Base-by-base conservation (phyloP, 1,140 invertebrate genomes). In the Papilio polytes region DNA sequence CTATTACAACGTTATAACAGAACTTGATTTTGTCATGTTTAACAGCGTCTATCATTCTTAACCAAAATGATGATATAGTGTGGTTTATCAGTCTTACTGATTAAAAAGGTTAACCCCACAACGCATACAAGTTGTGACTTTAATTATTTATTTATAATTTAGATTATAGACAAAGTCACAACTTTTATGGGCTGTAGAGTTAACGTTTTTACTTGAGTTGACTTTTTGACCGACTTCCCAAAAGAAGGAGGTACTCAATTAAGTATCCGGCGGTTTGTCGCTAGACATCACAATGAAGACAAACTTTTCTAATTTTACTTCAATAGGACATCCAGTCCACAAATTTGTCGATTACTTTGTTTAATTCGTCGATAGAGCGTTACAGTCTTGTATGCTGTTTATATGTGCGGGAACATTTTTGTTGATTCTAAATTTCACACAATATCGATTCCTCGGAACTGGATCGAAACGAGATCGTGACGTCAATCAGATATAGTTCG, bases 401-500 rank as follows among this genome's bases (percentile, higher is more conserved):
- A 63, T 20, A 63, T 70, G 63, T 13, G 26, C 63, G 85, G 80
- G 81, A 72, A 85, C 74, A 81, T 74, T 84, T 86, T 88, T 87
- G 85, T 85, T 88, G 78, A 87, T 89, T 83, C 84, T 85, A 88
- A 89, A 85, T 86, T 87, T 83, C 83, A 31, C 85, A 87, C 86
- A 80, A 74, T 56, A 84, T 83, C 84, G 85, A 85, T 90, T 92
- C 89, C 84, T 73, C 83, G 89, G 90, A 90, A 81, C 85, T 76
- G 83, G 86, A 82, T 86, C 81, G 81, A 83, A 84, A 81, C 82
- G 80, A 79, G 83, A 70, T 70, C 63, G 63, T 93, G 92, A 91
- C 92, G 91, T 93, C 91, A 92, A 87, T 87, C 56, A 82, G 77
- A 59, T 85, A 78, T 70, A 82, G 63, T 82, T 88, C 81, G 83